These are phyloP conservation scores for Hippasteria phrygiana DNA, from an alignment of 53 echinoderm and acorn worm species.

Conservation along the genomic window DNA sequence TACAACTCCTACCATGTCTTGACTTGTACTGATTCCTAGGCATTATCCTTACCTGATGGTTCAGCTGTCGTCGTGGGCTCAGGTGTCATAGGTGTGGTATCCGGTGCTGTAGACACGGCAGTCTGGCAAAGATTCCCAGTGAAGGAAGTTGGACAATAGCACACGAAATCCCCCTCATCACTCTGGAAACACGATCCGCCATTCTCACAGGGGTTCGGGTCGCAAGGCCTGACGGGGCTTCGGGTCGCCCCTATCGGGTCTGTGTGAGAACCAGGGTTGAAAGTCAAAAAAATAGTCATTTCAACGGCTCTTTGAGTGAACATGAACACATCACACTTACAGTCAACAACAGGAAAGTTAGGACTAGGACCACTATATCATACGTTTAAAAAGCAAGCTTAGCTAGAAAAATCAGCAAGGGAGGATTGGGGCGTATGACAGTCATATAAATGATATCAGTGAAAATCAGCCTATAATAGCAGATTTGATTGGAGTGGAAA, in stretches of 20 bases:
- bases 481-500: no score
- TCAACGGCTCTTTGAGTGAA: not conserved
- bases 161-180: not conserved
- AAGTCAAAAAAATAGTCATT: not conserved
- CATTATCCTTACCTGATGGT: slow-evolving; percentile 16
- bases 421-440: no score
- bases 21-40: not conserved
- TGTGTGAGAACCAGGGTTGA: not conserved
- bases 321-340: not conserved
- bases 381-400: no score
- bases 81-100: slow-evolving; percentile 15
- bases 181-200: slow-evolving; percentile 61
- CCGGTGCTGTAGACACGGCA: not conserved
- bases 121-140: slow-evolving; percentile 49
- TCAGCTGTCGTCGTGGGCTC: no score
- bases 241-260: not conserved
- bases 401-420: no score
- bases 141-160: slow-evolving; percentile 37
- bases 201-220: slow-evolving; percentile 50
- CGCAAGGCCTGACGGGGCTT: not conserved
- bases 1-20: no score
- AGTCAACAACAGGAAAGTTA: no score
- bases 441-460: no score
- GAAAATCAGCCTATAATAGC: no score
- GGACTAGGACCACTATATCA: no score